Evolutionary conservation across 2,888 invertebrate species (phyloP), one percentile per base, ranked within the genome.

Genomic region (Maniola hyperantus): DNA sequence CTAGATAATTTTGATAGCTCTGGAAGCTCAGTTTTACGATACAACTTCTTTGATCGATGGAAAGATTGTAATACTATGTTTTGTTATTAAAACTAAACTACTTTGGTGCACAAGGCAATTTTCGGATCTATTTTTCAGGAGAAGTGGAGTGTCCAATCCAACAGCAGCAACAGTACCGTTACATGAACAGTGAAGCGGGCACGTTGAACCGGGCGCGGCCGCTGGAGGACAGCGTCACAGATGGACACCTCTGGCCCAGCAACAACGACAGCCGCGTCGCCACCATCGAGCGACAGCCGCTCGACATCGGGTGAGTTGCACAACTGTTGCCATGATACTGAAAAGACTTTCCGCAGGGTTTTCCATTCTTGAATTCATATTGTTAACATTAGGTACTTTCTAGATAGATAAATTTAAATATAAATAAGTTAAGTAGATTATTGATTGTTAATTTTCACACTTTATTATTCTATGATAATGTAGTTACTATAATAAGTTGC

Each of bases 71-170:
- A n/a, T n/a, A n/a, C 6, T 39, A 39, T 39, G 4, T n/a, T n/a
- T n/a, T 46, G 7, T 7, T 15, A 15, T n/a, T 15, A 6, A 6
- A n/a, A 44, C 6, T n/a, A 6, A 2, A 13, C 5, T 6, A 1
- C 44, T 46, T 6, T 46, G 15, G 46, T 2, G 7, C 46, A 15
- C 1, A 6, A 18, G 50, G 7, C 5, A 4, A 50, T 50, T 10
- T 50, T 50, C 4, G 20, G 50, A 26, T 26, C 2, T 11, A 13
- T 48, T 1, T 51, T 79, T 0, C 84, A 93, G 92, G 93, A 42
- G 93, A 93, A 81, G 93, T 93, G 66, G 93, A 93, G 87, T 93
- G 93, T 76, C 92, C 92, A 0, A 92, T 92, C 71, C 92, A 92
- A 73, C 93, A 93, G 81, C 93, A 93, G 65, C 93, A 93, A 71